Conservation (phyloP, 2,797 vertebrate species). For the Manis pentadactyla region DNA sequence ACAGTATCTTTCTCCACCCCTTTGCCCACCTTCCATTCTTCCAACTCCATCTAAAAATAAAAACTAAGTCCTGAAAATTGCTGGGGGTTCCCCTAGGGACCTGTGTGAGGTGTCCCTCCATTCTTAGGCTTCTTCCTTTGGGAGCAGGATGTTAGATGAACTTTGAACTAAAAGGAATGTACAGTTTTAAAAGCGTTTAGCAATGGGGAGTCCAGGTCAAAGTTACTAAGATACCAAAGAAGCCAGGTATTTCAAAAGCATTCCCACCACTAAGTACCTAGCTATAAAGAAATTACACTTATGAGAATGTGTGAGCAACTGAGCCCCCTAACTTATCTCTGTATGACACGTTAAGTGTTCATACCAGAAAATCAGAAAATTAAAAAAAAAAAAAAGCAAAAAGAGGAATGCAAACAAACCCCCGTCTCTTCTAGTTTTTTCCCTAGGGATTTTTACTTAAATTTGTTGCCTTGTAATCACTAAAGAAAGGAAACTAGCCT, state of each 20-base stretch:
- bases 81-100: conserved; percentile 71
- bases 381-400: neutral
- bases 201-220: neutral
- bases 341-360: neutral
- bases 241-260: neutral
- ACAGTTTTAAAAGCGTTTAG: conserved; percentile 47
- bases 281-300: neutral
- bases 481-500: neutral
- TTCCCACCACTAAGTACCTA: neutral
- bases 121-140: conserved; percentile 29
- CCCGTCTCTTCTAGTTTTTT: neutral
- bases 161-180: conserved; percentile 65
- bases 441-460: neutral
- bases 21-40: neutral
- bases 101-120: conserved; percentile 47
- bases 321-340: neutral
- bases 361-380: neutral
- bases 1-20: neutral
- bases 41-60: neutral
- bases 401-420: no score
- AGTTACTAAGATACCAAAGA: neutral
- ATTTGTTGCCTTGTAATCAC: neutral
- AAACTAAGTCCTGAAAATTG: conserved; percentile 56
- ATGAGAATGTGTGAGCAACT: neutral
- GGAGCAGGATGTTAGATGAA: conserved; percentile 41